Evolutionary conservation across 1,140 invertebrate species (phyloP).

Genomic region (Hypsibius dujardini): DNA sequence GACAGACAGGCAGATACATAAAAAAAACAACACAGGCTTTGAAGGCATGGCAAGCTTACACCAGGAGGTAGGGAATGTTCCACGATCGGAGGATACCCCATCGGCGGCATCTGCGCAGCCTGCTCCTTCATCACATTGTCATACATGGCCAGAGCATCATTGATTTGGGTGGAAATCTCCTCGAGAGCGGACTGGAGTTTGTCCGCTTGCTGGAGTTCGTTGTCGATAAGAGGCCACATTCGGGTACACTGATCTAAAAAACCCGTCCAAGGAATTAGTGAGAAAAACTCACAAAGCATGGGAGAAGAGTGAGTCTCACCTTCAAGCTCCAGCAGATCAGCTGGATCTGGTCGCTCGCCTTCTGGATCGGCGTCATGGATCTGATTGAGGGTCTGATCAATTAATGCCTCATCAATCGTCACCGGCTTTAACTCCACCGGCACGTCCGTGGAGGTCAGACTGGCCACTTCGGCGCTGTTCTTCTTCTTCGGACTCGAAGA

Average conservation of each 20-base stretch:
- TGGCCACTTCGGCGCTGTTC: conserved; percentile 38
- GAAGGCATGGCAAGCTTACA: not conserved
- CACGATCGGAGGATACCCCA: not conserved
- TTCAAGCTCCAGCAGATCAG: conserved; percentile 56
- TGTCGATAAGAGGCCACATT: conserved; percentile 76
- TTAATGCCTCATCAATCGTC: conserved; percentile 43
- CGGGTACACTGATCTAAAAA: conserved; percentile 27
- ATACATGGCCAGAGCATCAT: conserved; percentile 14
- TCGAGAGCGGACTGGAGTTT: conserved; percentile 22
- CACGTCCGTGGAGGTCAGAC: conserved; percentile 29
- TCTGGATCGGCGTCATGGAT: conserved; percentile 85
- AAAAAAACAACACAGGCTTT: no score
- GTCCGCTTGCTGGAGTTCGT: conserved; percentile 79
- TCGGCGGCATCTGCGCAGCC: not conserved
- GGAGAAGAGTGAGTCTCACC: conserved; percentile 36
- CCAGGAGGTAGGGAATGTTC: not conserved
- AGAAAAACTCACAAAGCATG: conserved; percentile 15
- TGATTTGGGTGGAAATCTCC: conserved; percentile 7
- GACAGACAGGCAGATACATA: no score
- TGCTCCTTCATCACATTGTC: conserved; percentile 11
- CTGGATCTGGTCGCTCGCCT: conserved; percentile 46
- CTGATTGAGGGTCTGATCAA: conserved; percentile 51
- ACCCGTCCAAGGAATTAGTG: conserved; percentile 43
- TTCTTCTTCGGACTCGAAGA: conserved; percentile 35
- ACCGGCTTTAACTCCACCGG: conserved; percentile 49